Percentiles rank a stretch among this genome's conserved stretches.
Conservation (phyloP, 1,140 invertebrate genomes). For the Wiebesia pumilae region DNA sequence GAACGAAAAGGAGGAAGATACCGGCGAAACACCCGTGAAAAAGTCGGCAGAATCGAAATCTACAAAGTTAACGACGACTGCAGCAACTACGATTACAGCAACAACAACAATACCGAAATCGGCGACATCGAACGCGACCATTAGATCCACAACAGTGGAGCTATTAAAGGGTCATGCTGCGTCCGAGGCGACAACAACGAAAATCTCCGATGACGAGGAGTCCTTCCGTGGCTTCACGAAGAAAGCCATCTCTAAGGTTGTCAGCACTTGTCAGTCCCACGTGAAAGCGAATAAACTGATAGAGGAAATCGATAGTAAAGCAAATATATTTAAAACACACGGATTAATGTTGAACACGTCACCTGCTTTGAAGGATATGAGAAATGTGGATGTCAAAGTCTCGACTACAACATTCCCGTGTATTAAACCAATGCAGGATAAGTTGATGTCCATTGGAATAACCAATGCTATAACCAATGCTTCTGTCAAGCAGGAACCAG, state of each 20-base stretch:
- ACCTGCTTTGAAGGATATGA: background rate
- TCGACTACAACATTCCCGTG: background rate
- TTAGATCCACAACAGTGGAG: constrained; percentile 1
- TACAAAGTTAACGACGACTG: constrained; percentile 9
- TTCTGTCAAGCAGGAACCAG: constrained; percentile 43
- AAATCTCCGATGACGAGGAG: constrained; percentile 74
- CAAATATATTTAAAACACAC: constrained; percentile 15
- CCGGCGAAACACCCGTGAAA: background rate
- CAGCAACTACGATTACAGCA: background rate
- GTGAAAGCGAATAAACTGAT: constrained; percentile 59
- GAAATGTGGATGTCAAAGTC: constrained; percentile 4
- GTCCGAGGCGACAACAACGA: constrained; percentile 45
- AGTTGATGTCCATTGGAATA: background rate
- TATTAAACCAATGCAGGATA: constrained; percentile 18
- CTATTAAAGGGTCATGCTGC: constrained; percentile 1
- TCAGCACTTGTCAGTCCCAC: constrained; percentile 61
- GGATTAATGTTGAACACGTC: background rate
- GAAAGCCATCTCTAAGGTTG: constrained; percentile 67
- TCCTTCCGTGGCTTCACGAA: constrained; percentile 75
- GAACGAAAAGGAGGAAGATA: constrained; percentile 48
- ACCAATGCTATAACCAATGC: constrained; percentile 6
- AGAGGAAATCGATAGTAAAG: constrained; percentile 35
- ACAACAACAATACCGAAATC: constrained; percentile 51
- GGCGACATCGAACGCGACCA: background rate
- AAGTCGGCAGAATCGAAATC: constrained; percentile 10